These are phyloP conservation scores for Tamandua tetradactyla DNA, from an alignment of 2,797 vertebrate species.

Conservation along the genomic window DNA sequence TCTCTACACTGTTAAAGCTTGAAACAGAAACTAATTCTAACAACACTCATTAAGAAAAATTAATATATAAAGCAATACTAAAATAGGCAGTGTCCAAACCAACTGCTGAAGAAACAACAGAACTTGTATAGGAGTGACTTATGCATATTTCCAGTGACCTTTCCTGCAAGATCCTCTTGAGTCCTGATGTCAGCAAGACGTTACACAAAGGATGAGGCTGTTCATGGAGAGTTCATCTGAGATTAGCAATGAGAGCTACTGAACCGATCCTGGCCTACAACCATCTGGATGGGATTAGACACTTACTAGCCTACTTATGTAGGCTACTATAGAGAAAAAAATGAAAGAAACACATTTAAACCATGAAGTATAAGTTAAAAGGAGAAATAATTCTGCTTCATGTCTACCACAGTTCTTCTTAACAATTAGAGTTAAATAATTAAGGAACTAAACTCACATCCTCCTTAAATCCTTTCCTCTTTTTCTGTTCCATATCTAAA, in stretches of 20 bases:
- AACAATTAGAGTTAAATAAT: constrained; percentile 12
- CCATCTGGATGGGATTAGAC: background rate
- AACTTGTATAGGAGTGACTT: background rate
- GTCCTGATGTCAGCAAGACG: background rate
- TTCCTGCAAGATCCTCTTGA: background rate
- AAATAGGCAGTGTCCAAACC: background rate
- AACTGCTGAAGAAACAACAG: background rate
- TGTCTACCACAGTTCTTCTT: background rate
- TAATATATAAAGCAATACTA: background rate
- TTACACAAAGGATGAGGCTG: background rate
- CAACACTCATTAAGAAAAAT: background rate
- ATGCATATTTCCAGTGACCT: background rate
- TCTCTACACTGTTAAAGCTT: background rate
- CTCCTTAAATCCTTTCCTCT: background rate
- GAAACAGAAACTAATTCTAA: constrained; percentile 2
- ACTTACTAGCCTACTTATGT: background rate
- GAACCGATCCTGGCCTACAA: background rate
- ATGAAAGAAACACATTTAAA: background rate
- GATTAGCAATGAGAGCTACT: background rate
- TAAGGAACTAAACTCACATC: background rate
- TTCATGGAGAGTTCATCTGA: background rate
- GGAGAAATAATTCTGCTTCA: background rate
- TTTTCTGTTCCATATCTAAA: constrained; percentile 23
- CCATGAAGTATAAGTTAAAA: background rate
- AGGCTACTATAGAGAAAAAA: background rate